Percentiles rank a stretch among this genome's conserved stretches.
Evolutionary conservation across 2,797 vertebrate genomes (phyloP).

Genomic region (Chromobotia macracanthus): DNA sequence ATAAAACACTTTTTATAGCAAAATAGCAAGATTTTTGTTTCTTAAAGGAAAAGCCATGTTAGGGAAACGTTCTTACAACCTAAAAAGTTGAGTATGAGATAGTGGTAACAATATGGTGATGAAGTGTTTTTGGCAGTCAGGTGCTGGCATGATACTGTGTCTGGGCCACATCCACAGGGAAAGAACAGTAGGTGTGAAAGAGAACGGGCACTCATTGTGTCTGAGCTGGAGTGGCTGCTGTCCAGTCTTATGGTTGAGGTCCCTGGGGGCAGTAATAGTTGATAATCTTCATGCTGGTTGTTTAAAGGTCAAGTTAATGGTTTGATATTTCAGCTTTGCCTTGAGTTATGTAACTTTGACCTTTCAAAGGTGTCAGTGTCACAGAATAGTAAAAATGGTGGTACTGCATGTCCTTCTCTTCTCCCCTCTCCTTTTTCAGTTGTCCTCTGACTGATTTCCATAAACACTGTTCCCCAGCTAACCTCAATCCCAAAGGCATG

Average conservation of each 20-base stretch:
- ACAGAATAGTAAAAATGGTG: slow-evolving; percentile 3
- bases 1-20: too few relatives aligned
- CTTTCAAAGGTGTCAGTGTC: slow-evolving; percentile 10
- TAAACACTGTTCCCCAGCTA: slow-evolving; percentile 29
- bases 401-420: slow-evolving; percentile 8
- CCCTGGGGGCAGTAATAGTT: slow-evolving; percentile 17
- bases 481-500: slow-evolving; percentile 40
- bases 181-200: slow-evolving; percentile 1
- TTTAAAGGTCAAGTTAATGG: slow-evolving; percentile 39
- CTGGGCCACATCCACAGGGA: background rate
- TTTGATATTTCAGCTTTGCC: slow-evolving; percentile 40
- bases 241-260: background rate
- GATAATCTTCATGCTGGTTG: slow-evolving; percentile 28
- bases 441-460: slow-evolving; percentile 19
- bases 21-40: too few relatives aligned
- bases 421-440: background rate
- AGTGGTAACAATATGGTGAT: background rate
- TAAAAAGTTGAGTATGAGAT: background rate
- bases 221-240: background rate
- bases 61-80: too few relatives aligned
- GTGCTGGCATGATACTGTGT: background rate
- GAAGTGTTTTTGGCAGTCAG: background rate
- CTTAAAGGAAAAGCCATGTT: too few relatives aligned
- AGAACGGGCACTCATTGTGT: background rate
- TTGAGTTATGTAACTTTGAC: slow-evolving; percentile 27